Evolutionary conservation across 2,113 vertebrate genomes (phyloP).

Genomic region (Gobiocypris rarus): DNA sequence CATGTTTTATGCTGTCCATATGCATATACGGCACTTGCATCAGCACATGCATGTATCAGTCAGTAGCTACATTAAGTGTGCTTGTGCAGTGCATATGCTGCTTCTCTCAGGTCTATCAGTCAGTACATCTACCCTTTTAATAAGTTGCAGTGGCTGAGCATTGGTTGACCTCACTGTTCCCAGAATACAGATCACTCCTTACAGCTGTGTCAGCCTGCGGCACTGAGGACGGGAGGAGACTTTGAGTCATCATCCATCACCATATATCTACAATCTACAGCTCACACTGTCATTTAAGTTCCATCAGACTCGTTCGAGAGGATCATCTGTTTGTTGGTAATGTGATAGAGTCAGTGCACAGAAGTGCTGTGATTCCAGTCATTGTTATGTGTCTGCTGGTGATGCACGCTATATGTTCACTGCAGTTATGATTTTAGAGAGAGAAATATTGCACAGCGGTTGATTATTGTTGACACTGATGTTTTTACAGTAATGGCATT

Average conservation of each 20-base stretch:
- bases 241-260: constrained; percentile 50
- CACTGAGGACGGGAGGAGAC: constrained; percentile 44
- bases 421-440: not conserved
- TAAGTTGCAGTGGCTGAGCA: constrained; percentile 49
- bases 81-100: not conserved
- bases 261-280: constrained; percentile 9
- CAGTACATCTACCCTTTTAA: not conserved
- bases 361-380: not conserved
- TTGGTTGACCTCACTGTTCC: constrained; percentile 67
- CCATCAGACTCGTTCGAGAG: constrained; percentile 35
- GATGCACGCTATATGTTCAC: not conserved
- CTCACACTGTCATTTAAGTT: constrained; percentile 34
- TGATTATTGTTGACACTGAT: not conserved
- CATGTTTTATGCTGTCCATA: constrained; percentile 10
- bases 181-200: constrained; percentile 68
- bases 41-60: constrained; percentile 1
- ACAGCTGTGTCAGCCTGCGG: constrained; percentile 68
- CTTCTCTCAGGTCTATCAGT: not conserved
- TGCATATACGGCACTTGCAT: not conserved
- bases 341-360: constrained; percentile 25
- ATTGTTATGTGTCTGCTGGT: not conserved
- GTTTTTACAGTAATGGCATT: not conserved
- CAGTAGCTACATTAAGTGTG: not conserved
- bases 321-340: constrained; percentile 12
- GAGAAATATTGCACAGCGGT: not conserved